Conservation (phyloP, 2,113 vertebrate species). For the Nettapus auritus region DNA sequence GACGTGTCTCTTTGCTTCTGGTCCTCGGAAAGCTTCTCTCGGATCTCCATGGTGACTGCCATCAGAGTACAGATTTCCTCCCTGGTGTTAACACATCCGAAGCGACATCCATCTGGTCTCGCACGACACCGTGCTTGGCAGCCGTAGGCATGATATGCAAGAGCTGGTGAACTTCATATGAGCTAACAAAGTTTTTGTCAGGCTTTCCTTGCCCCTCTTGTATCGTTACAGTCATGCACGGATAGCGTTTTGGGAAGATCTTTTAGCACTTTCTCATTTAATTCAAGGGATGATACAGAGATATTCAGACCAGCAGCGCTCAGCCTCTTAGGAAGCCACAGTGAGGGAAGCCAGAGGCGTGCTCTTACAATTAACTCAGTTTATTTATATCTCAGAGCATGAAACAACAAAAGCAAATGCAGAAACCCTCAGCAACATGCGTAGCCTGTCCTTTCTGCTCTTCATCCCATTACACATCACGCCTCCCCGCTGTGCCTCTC, state of each 20-base stretch:
- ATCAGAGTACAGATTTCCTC: background rate
- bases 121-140: background rate
- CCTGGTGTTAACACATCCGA: background rate
- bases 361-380: fast-evolving
- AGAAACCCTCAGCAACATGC: fast-evolving
- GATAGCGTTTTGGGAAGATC: background rate
- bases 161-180: background rate
- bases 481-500: fast-evolving
- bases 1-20: background rate
- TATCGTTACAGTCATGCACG: fast-evolving
- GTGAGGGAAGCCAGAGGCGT: background rate
- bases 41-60: background rate
- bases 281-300: background rate
- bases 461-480: background rate
- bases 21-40: background rate
- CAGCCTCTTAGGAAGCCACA: fast-evolving
- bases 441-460: fast-evolving
- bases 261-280: background rate
- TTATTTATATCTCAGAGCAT: background rate
- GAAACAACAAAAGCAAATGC: background rate
- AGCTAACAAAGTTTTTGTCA: background rate
- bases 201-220: background rate
- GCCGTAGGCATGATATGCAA: background rate
- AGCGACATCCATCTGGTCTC: background rate
- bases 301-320: background rate